Base-by-base conservation (phyloP, 2,113 vertebrate species). In the Callionymus lyra region DNA sequence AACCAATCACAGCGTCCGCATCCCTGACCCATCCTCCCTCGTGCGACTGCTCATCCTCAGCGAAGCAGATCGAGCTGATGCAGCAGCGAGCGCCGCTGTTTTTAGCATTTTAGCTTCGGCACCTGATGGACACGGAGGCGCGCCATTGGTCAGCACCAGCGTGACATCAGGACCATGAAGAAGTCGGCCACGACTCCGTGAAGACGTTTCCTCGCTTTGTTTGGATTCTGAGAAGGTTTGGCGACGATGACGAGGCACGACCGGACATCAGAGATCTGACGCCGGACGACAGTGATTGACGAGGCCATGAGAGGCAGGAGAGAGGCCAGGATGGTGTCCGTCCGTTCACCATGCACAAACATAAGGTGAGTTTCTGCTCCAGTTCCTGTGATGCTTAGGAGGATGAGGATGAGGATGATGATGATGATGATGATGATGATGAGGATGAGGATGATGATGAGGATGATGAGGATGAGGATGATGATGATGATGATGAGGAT, bases 281-380 rank as follows among this genome's bases (percentile, higher is more conserved):
- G 55, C 53, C 13, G 33, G 50, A 40, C 55, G 57, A 68, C 57
- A 63, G 70, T 60, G 76, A 69, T 44, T 67, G 71, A 56, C 46
- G 66, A 58, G 71, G 74, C 64, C 74, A 84, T 82, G 81, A 82
- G 67, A 72, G 70, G 72, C 63, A 62, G 74, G 63, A 73, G 64
- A 64, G 70, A 72, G 72, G 74, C 74, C 74, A 83, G 76, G 59
- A 84, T 84, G 82, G 80, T 84, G 78, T 82, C 80, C 69, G 38
- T 75, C 64, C 83, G 77, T 74, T 83, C 84, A 72, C 77, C 77
- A 81, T 86, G 84, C 82, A 83, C 74, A 78, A 77, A 77, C 70
- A 81, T 60, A 84, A 84, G 82, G 82, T 84, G 79, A 81, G 84
- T 65, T 59, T 63, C 50, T 56, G n/a, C 59, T 49, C 9, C 39